Evolutionary conservation across 2,113 vertebrate genomes (phyloP), one percentile per base, ranked within the genome.

Genomic region (Peromyscus californicus): DNA sequence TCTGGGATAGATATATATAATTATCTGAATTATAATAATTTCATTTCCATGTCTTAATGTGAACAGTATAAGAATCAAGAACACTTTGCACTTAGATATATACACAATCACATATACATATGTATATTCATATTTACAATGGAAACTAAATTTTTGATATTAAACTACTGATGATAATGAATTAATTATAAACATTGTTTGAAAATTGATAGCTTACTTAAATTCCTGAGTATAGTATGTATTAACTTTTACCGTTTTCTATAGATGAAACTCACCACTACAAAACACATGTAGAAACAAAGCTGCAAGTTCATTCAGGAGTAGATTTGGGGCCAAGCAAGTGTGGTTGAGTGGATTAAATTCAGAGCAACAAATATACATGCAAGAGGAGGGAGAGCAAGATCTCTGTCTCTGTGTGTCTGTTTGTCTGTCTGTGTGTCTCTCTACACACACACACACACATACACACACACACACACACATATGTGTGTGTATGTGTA

Each of bases 111-210:
- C 12, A 54, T 54, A 91, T 42, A 13, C 42, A 65, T 74, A 74
- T 39, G 51, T 51, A 51, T 51, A 51, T 51, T 15, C 12, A 84
- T 79, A 39, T 92, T 59, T 93, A 76, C 8, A 90, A 57, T 79
- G n/a, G n/a, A 69, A 95, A 94, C 42, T 33, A 24, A 3, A 93
- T 45, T 88, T 45, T 12, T 93, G 42, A 19, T 21, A 79, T 57
- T 87, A 78, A 91, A 93, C 33, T 1, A 92, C 33, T 88, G 92
- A 69, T 42, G 7, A 12, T 63, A 83, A 45, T 13, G 69, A 86
- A 72, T 82, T 79, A 93, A 91, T 94, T 89, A 84, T 0, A 78
- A 86, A 39, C 39, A 74, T 76, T 16, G 10, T 51, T 90, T 90
- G 19, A 74, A 75, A 84, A 69, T 54, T 74, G 67, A 96, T 95